Evolutionary conservation across 35 echinoderm and acorn worm genomes (phyloP).

Genomic region (Diadema setosum): DNA sequence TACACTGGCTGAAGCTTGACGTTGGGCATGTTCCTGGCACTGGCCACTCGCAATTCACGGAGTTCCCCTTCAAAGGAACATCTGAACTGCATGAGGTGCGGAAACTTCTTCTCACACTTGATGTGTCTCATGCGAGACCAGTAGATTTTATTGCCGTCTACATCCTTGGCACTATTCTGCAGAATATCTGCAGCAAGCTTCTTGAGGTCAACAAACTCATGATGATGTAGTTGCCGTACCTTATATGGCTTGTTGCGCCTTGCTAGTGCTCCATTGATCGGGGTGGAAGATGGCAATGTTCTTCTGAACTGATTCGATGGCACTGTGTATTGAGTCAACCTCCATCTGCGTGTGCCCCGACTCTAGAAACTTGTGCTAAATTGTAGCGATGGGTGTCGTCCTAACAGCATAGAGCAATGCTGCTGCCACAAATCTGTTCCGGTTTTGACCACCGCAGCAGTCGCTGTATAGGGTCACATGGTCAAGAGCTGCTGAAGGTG

Average conservation of each 20-base stretch:
- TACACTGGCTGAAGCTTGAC: neutral
- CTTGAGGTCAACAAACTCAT: conserved; percentile 24
- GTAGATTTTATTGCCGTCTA: neutral
- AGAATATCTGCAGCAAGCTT: neutral
- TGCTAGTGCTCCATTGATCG: conserved; percentile 7
- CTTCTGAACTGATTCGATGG: neutral
- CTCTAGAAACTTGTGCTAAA: conserved; percentile 27
- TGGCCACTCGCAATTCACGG: neutral
- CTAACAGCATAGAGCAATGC: conserved; percentile 18
- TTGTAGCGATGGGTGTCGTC: neutral
- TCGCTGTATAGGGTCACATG: conserved; percentile 12
- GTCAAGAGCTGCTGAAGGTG: neutral
- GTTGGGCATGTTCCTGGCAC: neutral
- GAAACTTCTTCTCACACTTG: conserved; percentile 5
- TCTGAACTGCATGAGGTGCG: conserved; percentile 3
- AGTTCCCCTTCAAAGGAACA: conserved; percentile 10
- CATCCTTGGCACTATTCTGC: conserved; percentile 4
- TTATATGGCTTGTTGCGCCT: conserved; percentile 6
- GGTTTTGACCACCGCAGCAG: conserved; percentile 27
- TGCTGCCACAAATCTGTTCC: conserved; percentile 18
- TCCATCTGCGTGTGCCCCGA: conserved; percentile 31
- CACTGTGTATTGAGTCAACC: conserved; percentile 10
- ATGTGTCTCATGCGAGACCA: neutral
- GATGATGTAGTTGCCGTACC: neutral
- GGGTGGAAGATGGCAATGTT: conserved; percentile 1